Conservation (phyloP, 2,888 invertebrate species). For the Amblyjoppa fuscipennis region DNA sequence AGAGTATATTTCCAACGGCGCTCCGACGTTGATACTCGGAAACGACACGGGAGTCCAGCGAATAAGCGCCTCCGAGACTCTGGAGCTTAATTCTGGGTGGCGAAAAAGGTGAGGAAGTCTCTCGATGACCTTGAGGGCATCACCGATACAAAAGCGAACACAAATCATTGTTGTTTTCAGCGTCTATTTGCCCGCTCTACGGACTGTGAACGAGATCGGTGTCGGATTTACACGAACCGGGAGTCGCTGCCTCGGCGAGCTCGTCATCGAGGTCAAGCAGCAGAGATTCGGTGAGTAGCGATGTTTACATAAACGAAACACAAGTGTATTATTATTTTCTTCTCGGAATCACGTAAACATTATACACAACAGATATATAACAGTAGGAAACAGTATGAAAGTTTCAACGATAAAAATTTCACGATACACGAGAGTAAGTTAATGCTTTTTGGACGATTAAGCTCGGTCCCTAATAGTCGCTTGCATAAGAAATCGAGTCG, state of each 20-base stretch:
- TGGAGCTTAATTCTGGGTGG: constrained; percentile 75
- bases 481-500: constrained; percentile 10
- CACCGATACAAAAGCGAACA: not conserved
- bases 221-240: constrained; percentile 74
- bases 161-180: constrained; percentile 68
- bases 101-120: constrained; percentile 76
- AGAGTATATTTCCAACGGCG: not conserved
- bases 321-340: not conserved
- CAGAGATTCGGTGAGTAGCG: constrained; percentile 55
- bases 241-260: constrained; percentile 80
- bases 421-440: not conserved
- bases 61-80: constrained; percentile 73
- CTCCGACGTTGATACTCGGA: constrained; percentile 72
- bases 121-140: not conserved
- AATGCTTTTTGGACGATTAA: constrained; percentile 5
- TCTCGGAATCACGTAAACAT: not conserved
- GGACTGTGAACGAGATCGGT: constrained; percentile 81
- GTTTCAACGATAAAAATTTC: not conserved
- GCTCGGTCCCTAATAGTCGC: not conserved
- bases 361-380: not conserved
- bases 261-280: constrained; percentile 75
- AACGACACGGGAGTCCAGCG: constrained; percentile 75
- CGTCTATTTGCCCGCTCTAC: constrained; percentile 77
- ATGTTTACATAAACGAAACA: not conserved
- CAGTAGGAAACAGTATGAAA: not conserved